Percentiles rank a stretch among this genome's conserved stretches.
These are phyloP conservation scores for Carcinoscorpius rotundicauda DNA, from an alignment of 1,140 invertebrate genomes.

Conservation along the genomic window DNA sequence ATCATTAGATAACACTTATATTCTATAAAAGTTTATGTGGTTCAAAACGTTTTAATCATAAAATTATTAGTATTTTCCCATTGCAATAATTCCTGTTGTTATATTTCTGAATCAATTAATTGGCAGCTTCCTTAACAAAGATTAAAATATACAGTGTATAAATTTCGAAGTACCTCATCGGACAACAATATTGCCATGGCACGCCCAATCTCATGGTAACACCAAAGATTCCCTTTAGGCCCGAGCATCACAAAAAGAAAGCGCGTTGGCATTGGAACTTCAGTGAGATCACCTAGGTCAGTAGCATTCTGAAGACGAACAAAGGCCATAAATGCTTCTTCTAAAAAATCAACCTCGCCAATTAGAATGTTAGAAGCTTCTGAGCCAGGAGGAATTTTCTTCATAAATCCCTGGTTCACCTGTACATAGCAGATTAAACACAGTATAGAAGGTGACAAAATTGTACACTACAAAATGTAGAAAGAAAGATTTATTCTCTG, in stretches of 20 bases:
- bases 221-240: constrained; percentile 21
- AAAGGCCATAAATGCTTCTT: constrained; percentile 28
- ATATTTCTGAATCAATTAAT: too few relatives aligned
- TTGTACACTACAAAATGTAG: too few relatives aligned
- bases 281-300: constrained; percentile 29
- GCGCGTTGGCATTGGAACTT: constrained; percentile 31
- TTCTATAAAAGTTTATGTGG: too few relatives aligned
- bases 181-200: constrained; percentile 30
- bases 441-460: too few relatives aligned
- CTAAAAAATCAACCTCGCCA: constrained; percentile 28
- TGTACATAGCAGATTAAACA: background rate
- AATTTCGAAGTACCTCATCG: constrained; percentile 25
- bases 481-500: too few relatives aligned
- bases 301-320: constrained; percentile 26
- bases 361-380: constrained; percentile 34
- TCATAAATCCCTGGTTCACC: constrained; percentile 29
- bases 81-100: too few relatives aligned
- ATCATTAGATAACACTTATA: too few relatives aligned
- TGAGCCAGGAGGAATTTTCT: constrained; percentile 31
- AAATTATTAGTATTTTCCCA: too few relatives aligned
- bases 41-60: too few relatives aligned
- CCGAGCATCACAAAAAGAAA: constrained; percentile 32
- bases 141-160: too few relatives aligned
- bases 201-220: constrained; percentile 30
- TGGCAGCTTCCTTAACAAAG: too few relatives aligned